Evolutionary conservation across 2,888 invertebrate genomes (phyloP).

Genomic region (Lasioglossum figueresi): DNA sequence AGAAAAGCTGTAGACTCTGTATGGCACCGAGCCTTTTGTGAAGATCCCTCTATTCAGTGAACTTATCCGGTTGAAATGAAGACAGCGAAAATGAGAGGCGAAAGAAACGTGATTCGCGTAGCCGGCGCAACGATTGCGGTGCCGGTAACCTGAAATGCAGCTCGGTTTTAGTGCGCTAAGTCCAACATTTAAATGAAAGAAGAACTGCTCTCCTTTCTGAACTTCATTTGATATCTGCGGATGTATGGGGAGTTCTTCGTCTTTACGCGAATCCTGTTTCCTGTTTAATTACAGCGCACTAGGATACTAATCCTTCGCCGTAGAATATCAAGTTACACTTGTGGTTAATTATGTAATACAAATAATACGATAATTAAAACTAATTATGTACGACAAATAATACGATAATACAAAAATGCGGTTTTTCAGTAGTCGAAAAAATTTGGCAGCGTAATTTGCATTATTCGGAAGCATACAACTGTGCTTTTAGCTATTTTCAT

Average conservation of each 20-base stretch:
- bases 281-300: background rate
- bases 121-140: constrained; percentile 41
- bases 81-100: constrained; percentile 32
- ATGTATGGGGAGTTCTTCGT: background rate
- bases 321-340: too few relatives aligned
- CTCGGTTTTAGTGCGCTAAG: background rate
- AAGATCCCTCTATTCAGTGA: constrained; percentile 38
- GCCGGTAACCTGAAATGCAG: constrained; percentile 29
- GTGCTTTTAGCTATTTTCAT: too few relatives aligned
- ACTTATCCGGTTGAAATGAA: constrained; percentile 40
- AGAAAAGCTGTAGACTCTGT: constrained; percentile 13
- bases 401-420: too few relatives aligned
- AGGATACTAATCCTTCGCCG: too few relatives aligned
- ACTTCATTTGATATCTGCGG: constrained; percentile 1
- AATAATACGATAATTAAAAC: too few relatives aligned
- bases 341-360: too few relatives aligned
- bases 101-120: constrained; percentile 44
- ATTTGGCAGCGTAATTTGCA: too few relatives aligned
- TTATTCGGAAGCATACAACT: too few relatives aligned
- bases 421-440: too few relatives aligned
- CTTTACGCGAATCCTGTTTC: background rate
- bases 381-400: too few relatives aligned
- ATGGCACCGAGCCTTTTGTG: constrained; percentile 30
- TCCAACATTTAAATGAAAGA: constrained; percentile 43
- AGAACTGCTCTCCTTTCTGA: constrained; percentile 21